Percentiles rank a stretch among this genome's conserved stretches.
Evolutionary conservation across 2,113 vertebrate genomes (phyloP).

Genomic region (Brienomyrus longianalis): DNA sequence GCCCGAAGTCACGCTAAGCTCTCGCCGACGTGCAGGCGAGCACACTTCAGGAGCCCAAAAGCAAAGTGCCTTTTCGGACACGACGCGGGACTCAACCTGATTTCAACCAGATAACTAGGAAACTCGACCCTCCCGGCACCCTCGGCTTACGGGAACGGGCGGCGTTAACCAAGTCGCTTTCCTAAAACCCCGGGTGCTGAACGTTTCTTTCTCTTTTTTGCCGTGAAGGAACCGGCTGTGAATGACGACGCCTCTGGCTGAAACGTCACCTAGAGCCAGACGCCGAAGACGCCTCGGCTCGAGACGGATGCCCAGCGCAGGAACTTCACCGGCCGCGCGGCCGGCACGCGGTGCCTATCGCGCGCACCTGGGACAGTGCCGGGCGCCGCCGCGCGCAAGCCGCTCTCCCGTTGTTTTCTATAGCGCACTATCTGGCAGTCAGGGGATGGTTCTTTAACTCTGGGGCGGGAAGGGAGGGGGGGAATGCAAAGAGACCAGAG

Average conservation of each 20-base stretch:
- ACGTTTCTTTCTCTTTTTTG: conserved; percentile 42
- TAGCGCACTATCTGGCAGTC: conserved; percentile 42
- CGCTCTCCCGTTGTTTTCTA: conserved; percentile 47
- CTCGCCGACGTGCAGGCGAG: neutral
- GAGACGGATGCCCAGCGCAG: neutral
- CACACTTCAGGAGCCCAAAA: neutral
- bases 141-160: conserved; percentile 1
- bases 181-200: conserved; percentile 67
- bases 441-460: conserved; percentile 57
- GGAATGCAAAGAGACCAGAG: conserved; percentile 40
- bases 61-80: neutral
- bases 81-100: neutral
- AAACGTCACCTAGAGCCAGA: conserved; percentile 33
- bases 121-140: neutral
- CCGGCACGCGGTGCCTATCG: conserved; percentile 21
- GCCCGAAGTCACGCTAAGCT: neutral
- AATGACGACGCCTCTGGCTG: conserved; percentile 6
- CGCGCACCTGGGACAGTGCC: conserved; percentile 49
- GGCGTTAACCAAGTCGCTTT: conserved; percentile 60
- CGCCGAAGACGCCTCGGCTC: neutral
- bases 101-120: conserved; percentile 9
- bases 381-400: conserved; percentile 41
- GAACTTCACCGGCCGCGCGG: neutral
- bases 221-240: conserved; percentile 57
- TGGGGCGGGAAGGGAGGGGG: conserved; percentile 49